Evolutionary conservation across 2,888 invertebrate species (phyloP).

Genomic region (Encarsia formosa): DNA sequence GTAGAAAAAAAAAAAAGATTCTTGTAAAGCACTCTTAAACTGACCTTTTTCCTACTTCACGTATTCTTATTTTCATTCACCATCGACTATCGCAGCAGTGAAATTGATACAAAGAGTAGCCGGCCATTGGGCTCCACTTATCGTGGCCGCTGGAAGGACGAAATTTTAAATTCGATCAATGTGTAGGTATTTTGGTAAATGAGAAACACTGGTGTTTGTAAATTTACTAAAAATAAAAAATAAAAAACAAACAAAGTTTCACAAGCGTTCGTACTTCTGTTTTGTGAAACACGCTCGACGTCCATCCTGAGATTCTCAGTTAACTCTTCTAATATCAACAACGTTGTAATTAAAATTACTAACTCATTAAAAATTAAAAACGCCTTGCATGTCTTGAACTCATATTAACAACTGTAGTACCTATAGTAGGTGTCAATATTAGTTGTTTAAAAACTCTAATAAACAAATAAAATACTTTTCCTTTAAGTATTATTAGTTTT

Average conservation of each 20-base stretch:
- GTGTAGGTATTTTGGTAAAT: slow-evolving; percentile 32
- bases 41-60: slow-evolving; percentile 4
- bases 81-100: slow-evolving; percentile 18
- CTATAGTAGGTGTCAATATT: no score
- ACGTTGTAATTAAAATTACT: no score
- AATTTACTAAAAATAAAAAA: neutral
- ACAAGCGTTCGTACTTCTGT: neutral
- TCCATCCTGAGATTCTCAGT: no score
- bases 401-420: no score
- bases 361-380: no score
- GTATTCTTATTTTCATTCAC: slow-evolving; percentile 17
- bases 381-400: no score
- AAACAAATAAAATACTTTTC: no score
- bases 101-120: slow-evolving; percentile 33
- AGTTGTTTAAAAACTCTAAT: no score
- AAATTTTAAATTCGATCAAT: slow-evolving; percentile 34
- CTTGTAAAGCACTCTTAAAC: no score
- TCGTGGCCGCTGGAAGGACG: slow-evolving; percentile 38
- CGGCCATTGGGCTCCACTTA: slow-evolving; percentile 34
- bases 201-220: neutral
- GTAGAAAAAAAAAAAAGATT: no score
- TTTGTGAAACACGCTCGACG: slow-evolving; percentile 10
- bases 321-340: no score
- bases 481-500: no score
- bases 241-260: neutral